Base-by-base conservation (phyloP, 2,888 invertebrate genomes). In the Melangyna quadrimaculata region DNA sequence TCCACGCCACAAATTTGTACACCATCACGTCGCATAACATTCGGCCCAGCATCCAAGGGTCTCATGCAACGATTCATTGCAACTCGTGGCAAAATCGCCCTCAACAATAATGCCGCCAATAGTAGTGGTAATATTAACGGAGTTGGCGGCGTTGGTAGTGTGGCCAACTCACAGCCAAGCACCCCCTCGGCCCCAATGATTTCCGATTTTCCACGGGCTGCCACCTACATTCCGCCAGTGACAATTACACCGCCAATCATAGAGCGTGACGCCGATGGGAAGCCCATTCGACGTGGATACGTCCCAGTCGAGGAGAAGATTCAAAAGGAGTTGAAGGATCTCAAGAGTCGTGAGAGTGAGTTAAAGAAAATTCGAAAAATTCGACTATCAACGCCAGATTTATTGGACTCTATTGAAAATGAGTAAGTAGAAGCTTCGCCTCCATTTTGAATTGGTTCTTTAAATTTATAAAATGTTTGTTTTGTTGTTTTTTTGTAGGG, bases 281-380 rank as follows among this genome's bases (percentile, higher is more conserved):
- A 94, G 88, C 94, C 94, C 1, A 93, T 95, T 37, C 93, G 96
- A 74, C 96, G 96, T 87, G 96, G 96, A 17, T 96, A 94, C 91
- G 95, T 97, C 5, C 96, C 97, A 0, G 97, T 97, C 3, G 97
- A 98, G 90, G 96, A 97, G 89, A 97, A 97, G 92, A 98, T 98
- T 88, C 96, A 97, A 89, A 95, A 95, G 87, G 98, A 98, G 91
- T 92, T 98, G 67, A 94, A 95, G 90, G 97, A 98, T 89, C 96
- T 97, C 94, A 96, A 96, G 89, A 94, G 95, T 87, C 93, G 97
- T 73, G 97, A 97, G 90, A 95, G 95, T 87, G 97, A 97, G 89
- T 92, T 97, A 53, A 96, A 96, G 94, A 93, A 94, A 87, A 93
- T 94, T 93, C 93, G 95, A 87, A 94, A 94, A 90, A 92, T 94